A percentile compares a stretch with the other conserved stretches of the same genome.
These are phyloP conservation scores for Endotricha flammealis DNA, from an alignment of 2,888 invertebrate species.

Conservation along the genomic window DNA sequence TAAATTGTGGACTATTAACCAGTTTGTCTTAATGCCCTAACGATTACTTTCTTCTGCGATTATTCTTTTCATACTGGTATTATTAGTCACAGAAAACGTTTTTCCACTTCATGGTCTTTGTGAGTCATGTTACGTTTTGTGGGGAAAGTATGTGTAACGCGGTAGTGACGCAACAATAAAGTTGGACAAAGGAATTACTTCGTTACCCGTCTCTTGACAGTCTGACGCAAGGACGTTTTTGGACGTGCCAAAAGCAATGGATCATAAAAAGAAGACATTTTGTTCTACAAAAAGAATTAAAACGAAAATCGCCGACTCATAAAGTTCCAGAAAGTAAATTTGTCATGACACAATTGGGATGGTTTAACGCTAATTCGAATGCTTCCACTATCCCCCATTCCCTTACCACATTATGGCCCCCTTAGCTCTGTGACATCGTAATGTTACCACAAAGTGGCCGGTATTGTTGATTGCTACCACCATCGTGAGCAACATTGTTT, in stretches of 20 bases:
- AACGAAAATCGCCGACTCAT: too few species aligned
- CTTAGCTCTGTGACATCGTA: neutral
- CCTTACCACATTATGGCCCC: constrained; percentile 1
- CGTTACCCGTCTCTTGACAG: constrained; percentile 31
- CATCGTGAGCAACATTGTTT: constrained; percentile 54
- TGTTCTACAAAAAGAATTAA: too few species aligned
- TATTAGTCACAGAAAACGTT: constrained; percentile 45
- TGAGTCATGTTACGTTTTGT: constrained; percentile 61
- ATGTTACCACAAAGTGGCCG: neutral
- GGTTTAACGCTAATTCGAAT: constrained; percentile 21
- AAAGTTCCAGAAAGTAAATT: too few species aligned
- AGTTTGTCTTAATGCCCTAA: constrained; percentile 15
- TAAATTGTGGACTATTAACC: too few species aligned
- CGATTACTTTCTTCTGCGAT: neutral
- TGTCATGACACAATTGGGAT: too few species aligned
- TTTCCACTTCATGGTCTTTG: constrained; percentile 43
- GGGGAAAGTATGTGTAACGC: constrained; percentile 69
- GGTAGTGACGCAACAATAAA: constrained; percentile 72
- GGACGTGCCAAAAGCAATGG: constrained; percentile 1
- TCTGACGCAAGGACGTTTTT: constrained; percentile 47
- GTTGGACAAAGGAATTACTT: constrained; percentile 71
- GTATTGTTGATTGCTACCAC: constrained; percentile 10
- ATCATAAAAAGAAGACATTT: too few species aligned
- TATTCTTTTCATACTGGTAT: constrained; percentile 1
- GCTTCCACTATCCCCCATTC: too few species aligned